Conservation (phyloP, 2,113 vertebrate genomes). For the Xiphophorus hellerii region DNA sequence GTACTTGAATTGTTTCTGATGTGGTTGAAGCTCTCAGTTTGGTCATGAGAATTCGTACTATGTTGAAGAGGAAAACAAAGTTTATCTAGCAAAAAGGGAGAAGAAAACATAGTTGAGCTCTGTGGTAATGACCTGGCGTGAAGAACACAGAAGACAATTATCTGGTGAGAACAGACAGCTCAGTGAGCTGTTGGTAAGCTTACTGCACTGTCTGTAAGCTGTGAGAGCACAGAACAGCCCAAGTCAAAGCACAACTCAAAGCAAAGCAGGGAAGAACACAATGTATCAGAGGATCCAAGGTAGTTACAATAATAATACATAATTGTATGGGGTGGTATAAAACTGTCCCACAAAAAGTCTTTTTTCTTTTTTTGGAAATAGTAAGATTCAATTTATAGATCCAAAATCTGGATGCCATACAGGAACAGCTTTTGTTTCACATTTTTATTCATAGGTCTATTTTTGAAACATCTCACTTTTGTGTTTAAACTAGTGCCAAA, state of each 20-base stretch:
- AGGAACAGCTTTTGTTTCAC: not conserved
- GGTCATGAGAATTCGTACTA: conserved; percentile 97
- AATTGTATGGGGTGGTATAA: conserved; percentile 1
- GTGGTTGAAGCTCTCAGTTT: conserved; percentile 96
- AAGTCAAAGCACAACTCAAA: conserved; percentile 14
- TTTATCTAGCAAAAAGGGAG: conserved; percentile 87
- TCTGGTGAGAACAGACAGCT: conserved; percentile 12
- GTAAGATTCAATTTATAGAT: conserved; percentile 16
- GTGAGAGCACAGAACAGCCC: conserved; percentile 5
- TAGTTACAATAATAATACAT: not conserved
- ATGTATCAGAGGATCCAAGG: conserved; percentile 4
- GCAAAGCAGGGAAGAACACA: not conserved
- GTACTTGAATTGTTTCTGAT: conserved; percentile 98
- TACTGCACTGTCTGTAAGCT: not conserved
- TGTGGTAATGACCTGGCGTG: not conserved
- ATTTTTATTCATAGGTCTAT: not conserved
- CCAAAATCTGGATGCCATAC: not conserved
- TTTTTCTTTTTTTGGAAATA: not conserved
- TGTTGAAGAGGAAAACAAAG: conserved; percentile 99
- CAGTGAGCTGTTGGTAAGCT: conserved; percentile 6
- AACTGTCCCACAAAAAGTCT: not conserved
- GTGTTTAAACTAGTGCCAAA: not conserved
- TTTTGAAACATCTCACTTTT: not conserved
- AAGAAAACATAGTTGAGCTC: conserved; percentile 9
- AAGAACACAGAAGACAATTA: conserved; percentile 13